Percentiles rank a stretch among this genome's conserved stretches.
Conservation (phyloP, 92 coral and sea anemone species). For the Desmophyllum pertusum region DNA sequence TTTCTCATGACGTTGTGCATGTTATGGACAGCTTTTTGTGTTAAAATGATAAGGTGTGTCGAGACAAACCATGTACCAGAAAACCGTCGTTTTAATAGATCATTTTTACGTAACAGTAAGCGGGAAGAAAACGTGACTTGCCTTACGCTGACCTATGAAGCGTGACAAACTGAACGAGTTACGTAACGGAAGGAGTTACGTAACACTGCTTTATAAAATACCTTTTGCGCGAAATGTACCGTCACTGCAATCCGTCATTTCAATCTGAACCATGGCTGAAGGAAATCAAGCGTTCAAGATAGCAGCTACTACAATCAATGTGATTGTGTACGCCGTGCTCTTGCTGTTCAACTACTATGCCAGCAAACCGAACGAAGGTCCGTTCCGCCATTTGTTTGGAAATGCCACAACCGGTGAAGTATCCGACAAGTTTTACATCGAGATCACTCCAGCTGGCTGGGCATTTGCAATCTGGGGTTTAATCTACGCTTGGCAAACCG, state of each 20-base stretch:
- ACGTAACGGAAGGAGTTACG: background rate
- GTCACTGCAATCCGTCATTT: background rate
- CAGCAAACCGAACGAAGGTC: slow-evolving; percentile 43
- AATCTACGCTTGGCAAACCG: slow-evolving; percentile 82
- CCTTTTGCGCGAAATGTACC: no score
- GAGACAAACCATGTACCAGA: no score
- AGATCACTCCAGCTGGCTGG: slow-evolving; percentile 95
- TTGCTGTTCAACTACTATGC: slow-evolving; percentile 49
- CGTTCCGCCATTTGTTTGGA: slow-evolving; percentile 49
- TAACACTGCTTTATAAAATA: background rate
- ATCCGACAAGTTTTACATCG: slow-evolving; percentile 65
- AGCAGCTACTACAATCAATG: slow-evolving; percentile 4
- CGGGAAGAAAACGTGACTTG: background rate
- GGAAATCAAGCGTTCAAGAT: slow-evolving; percentile 1
- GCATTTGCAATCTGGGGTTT: slow-evolving; percentile 92
- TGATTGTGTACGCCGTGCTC: slow-evolving; percentile 28
- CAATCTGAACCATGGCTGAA: background rate
- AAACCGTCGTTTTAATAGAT: no score
- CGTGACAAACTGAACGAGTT: background rate
- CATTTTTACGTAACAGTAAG: background rate
- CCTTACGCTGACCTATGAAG: background rate
- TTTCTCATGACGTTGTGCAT: no score
- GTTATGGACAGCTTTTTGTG: no score
- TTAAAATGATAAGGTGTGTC: no score
- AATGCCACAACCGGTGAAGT: slow-evolving; percentile 69